These are phyloP conservation scores for Drosophila paramelanica DNA, from an alignment of 2,888 invertebrate species.

Conservation along the genomic window DNA sequence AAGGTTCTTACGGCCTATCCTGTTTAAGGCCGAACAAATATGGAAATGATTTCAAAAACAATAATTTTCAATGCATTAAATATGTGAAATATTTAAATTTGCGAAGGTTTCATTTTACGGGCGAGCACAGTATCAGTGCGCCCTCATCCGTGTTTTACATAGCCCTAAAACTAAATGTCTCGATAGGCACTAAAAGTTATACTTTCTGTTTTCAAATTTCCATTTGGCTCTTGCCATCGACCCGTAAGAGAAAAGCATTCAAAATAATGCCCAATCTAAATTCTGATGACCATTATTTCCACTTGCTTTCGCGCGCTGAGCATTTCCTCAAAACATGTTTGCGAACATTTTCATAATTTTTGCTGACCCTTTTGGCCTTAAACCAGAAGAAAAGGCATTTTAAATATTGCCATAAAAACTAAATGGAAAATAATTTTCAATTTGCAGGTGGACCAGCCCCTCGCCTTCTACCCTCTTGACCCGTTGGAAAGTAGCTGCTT, in stretches of 20 bases:
- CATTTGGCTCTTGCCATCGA: conserved; percentile 17
- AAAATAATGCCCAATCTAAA: conserved; percentile 51
- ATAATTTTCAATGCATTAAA: background rate
- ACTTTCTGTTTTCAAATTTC: conserved; percentile 4
- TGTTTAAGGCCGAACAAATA: too few relatives aligned
- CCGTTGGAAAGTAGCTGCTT: conserved; percentile 36
- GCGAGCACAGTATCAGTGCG: background rate
- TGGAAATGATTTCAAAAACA: background rate
- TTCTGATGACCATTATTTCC: conserved; percentile 52
- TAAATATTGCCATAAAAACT: conserved; percentile 47
- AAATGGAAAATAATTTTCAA: conserved; percentile 64
- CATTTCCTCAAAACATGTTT: conserved; percentile 34
- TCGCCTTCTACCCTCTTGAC: conserved; percentile 13
- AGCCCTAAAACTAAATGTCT: conserved; percentile 21
- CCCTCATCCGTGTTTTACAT: background rate
- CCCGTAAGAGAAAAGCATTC: conserved; percentile 29
- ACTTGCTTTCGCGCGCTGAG: conserved; percentile 20
- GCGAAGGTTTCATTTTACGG: background rate
- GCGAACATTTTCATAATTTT: conserved; percentile 51
- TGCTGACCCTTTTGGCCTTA: conserved; percentile 44
- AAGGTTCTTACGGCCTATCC: background rate
- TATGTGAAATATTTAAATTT: background rate
- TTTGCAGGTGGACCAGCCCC: conserved; percentile 43
- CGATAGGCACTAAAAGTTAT: conserved; percentile 10
- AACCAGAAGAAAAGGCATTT: conserved; percentile 19